Evolutionary conservation across 1,140 invertebrate species (phyloP), one percentile per base, ranked within the genome.

Genomic region (Hirudo medicinalis): DNA sequence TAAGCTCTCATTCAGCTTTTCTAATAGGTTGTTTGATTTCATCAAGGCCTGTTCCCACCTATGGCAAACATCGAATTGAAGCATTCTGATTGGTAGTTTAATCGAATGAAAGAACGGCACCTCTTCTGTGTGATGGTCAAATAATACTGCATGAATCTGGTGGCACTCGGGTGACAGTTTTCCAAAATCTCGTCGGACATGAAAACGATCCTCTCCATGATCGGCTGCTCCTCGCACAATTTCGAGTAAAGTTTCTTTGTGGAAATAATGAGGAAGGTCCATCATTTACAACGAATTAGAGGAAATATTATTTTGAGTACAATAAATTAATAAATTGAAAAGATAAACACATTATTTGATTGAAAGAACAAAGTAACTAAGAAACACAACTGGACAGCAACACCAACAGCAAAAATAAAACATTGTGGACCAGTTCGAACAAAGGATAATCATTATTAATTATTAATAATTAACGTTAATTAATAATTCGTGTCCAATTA

Each of bases 131-230:
- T 97, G 72, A 97, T 96, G 0, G 92, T 94, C 67, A 97, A 92
- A 92, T 94, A 97, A 81, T 97, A 94, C 80, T 94, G 94, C 78
- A 98, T 96, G 53, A 96, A 92, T 70, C 89, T 87, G 22, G 92
- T 89, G 32, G 91, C 92, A 82, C 97, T 94, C 0, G 93, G 92
- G 84, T 98, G 94, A 70, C 92, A 91, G 79, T 94, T 94, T 53
- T 85, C 85, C 19, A 97, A 84, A 73, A 97, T 94, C 40, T 87
- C 85, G 77, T 93, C 90, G 0, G 93, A 94, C 70, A 97, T 84
- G 15, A 87, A 84, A 57, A 96, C 87, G 0, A 94, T 97, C 57
- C 88, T 86, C 78, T 94, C 89, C 78, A 96, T 94, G 76, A 93
- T 91, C 0, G 84, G 77, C 80, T 94, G 90, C 78, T 96, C 94